Evolutionary conservation across 2,797 vertebrate species (phyloP), one percentile per base, ranked within the genome.

Genomic region (Clarias laeviceps): DNA sequence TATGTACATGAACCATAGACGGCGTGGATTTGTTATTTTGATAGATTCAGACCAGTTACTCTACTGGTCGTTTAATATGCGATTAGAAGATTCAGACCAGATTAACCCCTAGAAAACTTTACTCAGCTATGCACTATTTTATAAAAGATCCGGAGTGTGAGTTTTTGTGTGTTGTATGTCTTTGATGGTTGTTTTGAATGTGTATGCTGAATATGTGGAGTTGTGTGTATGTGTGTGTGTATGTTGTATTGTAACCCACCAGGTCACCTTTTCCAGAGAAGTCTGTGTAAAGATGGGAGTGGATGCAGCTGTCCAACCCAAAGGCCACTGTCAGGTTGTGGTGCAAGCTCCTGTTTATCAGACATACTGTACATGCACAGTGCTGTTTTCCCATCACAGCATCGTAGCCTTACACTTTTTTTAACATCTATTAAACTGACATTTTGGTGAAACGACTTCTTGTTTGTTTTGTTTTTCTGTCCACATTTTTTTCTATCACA

Each of bases 1-100:
- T 96, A 96, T 97, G 95, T 97, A 96, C 96, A 95, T 96, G 95
- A 96, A 96, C 96, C 93, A 90, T 90, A 87, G 88, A 89, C 87
- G 80, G 65, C 69, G 91, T 91, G 92, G 88, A 78, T 91, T 92
- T 90, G 82, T 91, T 90, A 90, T 91, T 90, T 90, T 82, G 84
- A 87, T 34, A 82, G 80, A 83, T 69, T 37, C 68, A 70, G 17
- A 69, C 80, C 6, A 69, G 32, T 56, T 66, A 40, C 40, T 62
- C 34, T 73, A 72, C 15, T 29, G 66, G 59, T 14, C 59, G 79
- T 81, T 82, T 65, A 65, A 82, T 80, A 82, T 24, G n/a, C 29
- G 22, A 83, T 68, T 50, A 14, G 45, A 84, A 73, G 64, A 29
- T 54, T 86, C 40, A 27, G 50, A 86, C 82, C 54, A 40, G 66